Conservation (phyloP, 2,797 vertebrate genomes). For the Pyrrhura leucotis region DNA sequence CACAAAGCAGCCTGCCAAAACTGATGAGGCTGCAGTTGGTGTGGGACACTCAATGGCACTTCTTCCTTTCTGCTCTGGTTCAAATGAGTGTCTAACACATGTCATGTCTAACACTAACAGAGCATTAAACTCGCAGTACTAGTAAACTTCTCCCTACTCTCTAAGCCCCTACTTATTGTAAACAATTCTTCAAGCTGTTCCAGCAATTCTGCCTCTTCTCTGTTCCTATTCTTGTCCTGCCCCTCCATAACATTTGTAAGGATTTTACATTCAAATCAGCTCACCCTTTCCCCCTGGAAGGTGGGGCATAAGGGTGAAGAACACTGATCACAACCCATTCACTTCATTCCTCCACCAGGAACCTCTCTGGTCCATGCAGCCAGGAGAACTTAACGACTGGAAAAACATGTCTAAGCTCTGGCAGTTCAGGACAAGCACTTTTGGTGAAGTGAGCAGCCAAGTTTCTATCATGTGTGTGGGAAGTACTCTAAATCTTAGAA, state of each 20-base stretch:
- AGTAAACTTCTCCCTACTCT: not conserved
- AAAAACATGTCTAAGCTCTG: not conserved
- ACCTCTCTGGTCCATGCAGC: not conserved
- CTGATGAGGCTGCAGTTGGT: not conserved
- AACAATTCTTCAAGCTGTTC: not conserved
- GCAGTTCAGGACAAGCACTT: constrained; percentile 11
- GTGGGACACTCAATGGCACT: not conserved
- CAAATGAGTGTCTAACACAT: not conserved
- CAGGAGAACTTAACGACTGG: not conserved
- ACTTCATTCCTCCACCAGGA: not conserved
- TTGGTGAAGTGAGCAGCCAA: constrained; percentile 35
- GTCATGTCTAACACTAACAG: not conserved
- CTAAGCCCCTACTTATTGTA: not conserved
- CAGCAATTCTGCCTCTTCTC: not conserved
- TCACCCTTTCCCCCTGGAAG: not conserved
- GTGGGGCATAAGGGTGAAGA: not conserved
- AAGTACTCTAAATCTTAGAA: constrained; percentile 30
- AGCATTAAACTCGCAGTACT: not conserved
- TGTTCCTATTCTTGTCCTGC: not conserved
- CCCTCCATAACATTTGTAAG: not conserved
- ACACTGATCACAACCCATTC: not conserved
- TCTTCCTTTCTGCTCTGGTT: not conserved
- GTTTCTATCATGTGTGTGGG: constrained; percentile 44
- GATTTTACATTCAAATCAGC: not conserved
- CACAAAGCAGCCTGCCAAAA: not conserved